Base-by-base conservation (phyloP, 2,888 invertebrate genomes). In the Neoitamus cyanurus region DNA sequence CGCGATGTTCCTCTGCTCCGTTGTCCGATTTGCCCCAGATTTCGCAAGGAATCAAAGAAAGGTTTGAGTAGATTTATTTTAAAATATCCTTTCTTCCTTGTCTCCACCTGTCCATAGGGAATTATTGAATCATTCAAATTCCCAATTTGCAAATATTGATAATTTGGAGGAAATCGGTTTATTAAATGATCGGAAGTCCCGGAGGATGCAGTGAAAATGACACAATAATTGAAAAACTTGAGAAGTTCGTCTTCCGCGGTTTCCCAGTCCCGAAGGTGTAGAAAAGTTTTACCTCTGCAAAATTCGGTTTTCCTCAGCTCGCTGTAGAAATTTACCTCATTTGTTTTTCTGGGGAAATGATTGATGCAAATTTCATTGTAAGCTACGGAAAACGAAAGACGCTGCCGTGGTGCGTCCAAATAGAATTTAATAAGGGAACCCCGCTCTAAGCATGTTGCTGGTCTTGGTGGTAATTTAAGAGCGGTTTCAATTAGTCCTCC, bases 151-250 rank as follows among this genome's bases (percentile, higher is more conserved):
- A 58, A 58, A 58, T 20, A 7, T 58, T 58, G 58, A 25, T 20
- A 58, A 58, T 58, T 58, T 20, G 58, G 9, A 58, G 58, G 58
- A 58, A 58, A 58, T 58, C 58, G 58, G 58, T 58, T 58, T 58
- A 58, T 58, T 20, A 58, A 58, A 20, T 58, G 58, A 15, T 58
- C 58, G 58, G 58, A 58, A 58, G 58, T 58, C 58, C 58, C 58
- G 7, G 9, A 58, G 58, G 58, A 58, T 58, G 58, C 58, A 58
- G 25, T 58, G 25, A 6, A 58, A 58, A 58, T 58, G 58, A 25
- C 58, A 58, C 58, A 58, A 58, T 58, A 58, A 58, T 58, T 58
- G 58, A 58, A 58, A 58, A 58, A 58, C 58, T 58, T 58, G 58
- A 58, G 11, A 25, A 58, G 58, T 58, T 58, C 58, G 58, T 58